Evolutionary conservation across 1,140 invertebrate genomes (phyloP), one percentile per base, ranked within the genome.

Genomic region (Nephila pilipes): DNA sequence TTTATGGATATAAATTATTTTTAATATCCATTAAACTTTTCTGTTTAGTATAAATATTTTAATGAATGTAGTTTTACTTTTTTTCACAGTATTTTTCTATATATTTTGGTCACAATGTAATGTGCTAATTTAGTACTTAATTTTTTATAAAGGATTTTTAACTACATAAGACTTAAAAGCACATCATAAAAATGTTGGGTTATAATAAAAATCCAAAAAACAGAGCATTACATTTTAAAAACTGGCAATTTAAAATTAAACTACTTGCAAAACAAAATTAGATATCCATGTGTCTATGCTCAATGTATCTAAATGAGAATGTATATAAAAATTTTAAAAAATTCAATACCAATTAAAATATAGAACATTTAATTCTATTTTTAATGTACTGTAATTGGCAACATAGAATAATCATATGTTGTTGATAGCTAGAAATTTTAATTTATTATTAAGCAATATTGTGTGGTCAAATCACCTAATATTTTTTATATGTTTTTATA

Each of bases 61-160:
- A 36, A 83, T 14, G 25, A 10, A 55, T 83, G 55, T 22, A 83
- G 46, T 83, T 83, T 83, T 83, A 29, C n/a, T 25, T 83, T n/a
- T n/a, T 65, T 8, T 65, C 63, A 65, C 25, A 63, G 14, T 18
- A 79, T 32, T 54, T 57, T 46, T 38, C 54, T 46, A 83, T 83
- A 83, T 83, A 36, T 83, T 46, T 83, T 54, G 38, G 81, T 83
- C 38, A 83, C 55, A 25, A 65, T 83, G 25, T n/a, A 83, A 16
- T 54, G 38, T 63, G 60, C 60, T 54, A 83, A 54, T 36, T 83
- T 55, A 55, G 81, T 83, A 55, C 38, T 83, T 55, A 83, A 57
- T 54, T 55, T 54, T 54, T 46, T 83, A 18, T 54, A 29, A n/a
- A 54, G 22, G 1, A 32, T 25, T 79, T 79, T 16, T 32, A 25